Conservation (phyloP, 1,140 invertebrate genomes). For the Orius insidiosus region DNA sequence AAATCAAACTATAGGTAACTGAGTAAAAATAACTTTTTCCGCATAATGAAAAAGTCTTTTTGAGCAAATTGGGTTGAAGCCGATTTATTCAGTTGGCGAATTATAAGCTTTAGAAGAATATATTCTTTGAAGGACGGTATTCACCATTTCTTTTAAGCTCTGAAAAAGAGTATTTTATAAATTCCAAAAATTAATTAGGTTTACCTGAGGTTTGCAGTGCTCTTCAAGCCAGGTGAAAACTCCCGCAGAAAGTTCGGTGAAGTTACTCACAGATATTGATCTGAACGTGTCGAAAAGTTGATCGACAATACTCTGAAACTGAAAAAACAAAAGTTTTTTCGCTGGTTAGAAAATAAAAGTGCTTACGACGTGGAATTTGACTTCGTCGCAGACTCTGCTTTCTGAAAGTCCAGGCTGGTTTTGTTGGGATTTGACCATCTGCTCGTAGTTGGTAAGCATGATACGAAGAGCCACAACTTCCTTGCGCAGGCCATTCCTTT, state of each 20-base stretch:
- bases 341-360: conserved; percentile 1
- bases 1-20: no score
- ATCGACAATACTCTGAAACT: conserved; percentile 93
- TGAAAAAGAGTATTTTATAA: conserved; percentile 11
- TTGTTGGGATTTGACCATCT: conserved; percentile 89
- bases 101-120: background rate
- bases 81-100: no score
- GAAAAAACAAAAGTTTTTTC: conserved; percentile 23
- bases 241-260: conserved; percentile 78
- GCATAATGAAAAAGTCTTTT: no score
- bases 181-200: background rate
- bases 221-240: conserved; percentile 94
- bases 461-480: conserved; percentile 87
- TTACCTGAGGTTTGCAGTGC: conserved; percentile 78
- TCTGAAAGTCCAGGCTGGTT: conserved; percentile 74
- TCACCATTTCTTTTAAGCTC: conserved; percentile 19
- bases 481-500: conserved; percentile 79
- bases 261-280: conserved; percentile 75
- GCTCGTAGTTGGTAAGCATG: conserved; percentile 86
- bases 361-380: conserved; percentile 57
- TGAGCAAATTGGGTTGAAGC: no score
- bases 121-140: conserved; percentile 15
- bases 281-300: conserved; percentile 81
- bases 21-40: no score
- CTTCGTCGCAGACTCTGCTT: conserved; percentile 76